phyloP scores from a whole-genome alignment of 1,140 invertebrate species.

The Caerostris darwini region DNA sequence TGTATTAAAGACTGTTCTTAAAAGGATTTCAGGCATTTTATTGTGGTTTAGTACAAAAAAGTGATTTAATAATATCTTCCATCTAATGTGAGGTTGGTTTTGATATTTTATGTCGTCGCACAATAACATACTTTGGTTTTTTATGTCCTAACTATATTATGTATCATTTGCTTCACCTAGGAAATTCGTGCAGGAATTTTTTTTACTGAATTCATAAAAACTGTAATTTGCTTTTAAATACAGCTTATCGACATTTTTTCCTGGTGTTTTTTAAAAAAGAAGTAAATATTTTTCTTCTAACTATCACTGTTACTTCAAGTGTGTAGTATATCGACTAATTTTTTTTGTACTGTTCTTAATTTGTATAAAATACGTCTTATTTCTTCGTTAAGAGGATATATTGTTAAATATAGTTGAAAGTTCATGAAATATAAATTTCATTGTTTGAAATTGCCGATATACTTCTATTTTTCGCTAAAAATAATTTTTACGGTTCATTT shows the following conservation, averaged over 20 bases:
- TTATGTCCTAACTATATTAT: neutral
- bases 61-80: slow-evolving; percentile 42
- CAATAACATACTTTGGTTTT: neutral
- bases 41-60: slow-evolving; percentile 23
- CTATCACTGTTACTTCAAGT: too few relatives aligned
- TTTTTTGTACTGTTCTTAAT: too few relatives aligned
- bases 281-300: neutral
- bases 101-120: neutral
- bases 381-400: too few relatives aligned
- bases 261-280: neutral
- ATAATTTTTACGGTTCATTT: too few relatives aligned
- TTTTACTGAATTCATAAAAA: neutral
- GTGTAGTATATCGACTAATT: too few relatives aligned
- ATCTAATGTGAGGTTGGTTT: neutral
- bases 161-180: neutral
- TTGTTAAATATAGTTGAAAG: too few relatives aligned
- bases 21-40: slow-evolving; percentile 44
- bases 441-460: too few relatives aligned
- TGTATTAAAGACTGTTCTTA: slow-evolving; percentile 26
- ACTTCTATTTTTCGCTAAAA: too few relatives aligned
- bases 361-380: too few relatives aligned
- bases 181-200: neutral
- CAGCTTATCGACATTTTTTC: neutral
- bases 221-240: neutral
- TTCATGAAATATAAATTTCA: too few relatives aligned